These are phyloP conservation scores for Clitarchus hookeri DNA, from an alignment of 2,888 invertebrate genomes.

Conservation along the genomic window DNA sequence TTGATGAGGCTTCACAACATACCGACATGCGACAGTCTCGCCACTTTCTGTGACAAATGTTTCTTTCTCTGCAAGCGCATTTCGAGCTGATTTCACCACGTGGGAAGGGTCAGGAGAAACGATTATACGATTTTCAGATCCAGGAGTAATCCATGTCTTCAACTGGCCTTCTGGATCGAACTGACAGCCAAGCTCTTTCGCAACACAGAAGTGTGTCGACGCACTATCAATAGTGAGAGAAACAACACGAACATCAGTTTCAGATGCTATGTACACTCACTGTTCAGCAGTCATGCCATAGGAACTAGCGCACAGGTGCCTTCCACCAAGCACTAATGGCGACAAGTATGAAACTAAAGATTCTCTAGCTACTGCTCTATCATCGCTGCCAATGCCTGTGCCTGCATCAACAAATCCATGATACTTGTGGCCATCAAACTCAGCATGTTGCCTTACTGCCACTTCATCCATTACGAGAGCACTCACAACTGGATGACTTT, in stretches of 20 bases:
- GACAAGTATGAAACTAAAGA: constrained; percentile 49
- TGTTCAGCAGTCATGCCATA: constrained; percentile 44
- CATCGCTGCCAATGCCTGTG: constrained; percentile 42
- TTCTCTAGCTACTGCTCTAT: constrained; percentile 43
- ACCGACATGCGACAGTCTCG: too few species aligned
- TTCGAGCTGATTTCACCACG: too few species aligned
- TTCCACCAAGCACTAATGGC: constrained; percentile 48
- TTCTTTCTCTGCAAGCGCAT: too few species aligned
- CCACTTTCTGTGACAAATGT: too few species aligned
- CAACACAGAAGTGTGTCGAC: too few species aligned
- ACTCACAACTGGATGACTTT: constrained; percentile 30
- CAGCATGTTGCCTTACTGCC: constrained; percentile 45
- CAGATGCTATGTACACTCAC: constrained; percentile 42
- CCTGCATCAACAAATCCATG: constrained; percentile 46
- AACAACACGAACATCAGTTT: constrained; percentile 36
- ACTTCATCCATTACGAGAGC: constrained; percentile 48
- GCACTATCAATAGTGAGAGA: constrained; percentile 33
- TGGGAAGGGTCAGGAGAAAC: too few species aligned
- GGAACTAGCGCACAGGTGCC: constrained; percentile 50
- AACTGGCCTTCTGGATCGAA: constrained; percentile 16
- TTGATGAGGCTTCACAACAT: too few species aligned
- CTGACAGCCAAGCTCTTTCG: not conserved
- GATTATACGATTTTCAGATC: too few species aligned
- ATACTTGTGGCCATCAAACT: constrained; percentile 34
- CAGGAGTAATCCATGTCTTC: too few species aligned